Conservation (phyloP, 2,113 vertebrate species). For the Vidua macroura region DNA sequence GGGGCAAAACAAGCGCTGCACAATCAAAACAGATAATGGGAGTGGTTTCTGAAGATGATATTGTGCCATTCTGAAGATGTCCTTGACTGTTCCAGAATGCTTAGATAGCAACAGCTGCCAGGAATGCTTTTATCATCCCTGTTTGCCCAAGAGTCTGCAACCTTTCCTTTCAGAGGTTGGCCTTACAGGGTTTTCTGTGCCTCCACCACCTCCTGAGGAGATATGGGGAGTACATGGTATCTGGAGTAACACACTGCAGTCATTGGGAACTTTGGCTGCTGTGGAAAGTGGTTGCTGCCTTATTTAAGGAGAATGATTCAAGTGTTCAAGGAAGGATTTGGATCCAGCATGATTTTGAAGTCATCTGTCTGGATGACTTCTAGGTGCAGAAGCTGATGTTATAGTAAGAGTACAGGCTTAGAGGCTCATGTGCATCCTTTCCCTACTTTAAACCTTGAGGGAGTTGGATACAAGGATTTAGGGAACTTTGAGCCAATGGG, state of each 20-base stretch:
- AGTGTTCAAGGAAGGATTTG: not conserved
- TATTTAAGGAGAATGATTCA: not conserved
- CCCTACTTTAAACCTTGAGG: not conserved
- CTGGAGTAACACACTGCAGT: not conserved
- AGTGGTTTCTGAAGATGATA: constrained; percentile 37
- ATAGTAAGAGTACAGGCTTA: not conserved
- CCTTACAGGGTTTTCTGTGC: constrained; percentile 1
- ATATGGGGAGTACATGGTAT: constrained; percentile 3
- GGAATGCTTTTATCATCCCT: constrained; percentile 59
- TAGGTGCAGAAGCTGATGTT: not conserved
- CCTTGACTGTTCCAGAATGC: constrained; percentile 52
- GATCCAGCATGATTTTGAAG: not conserved
- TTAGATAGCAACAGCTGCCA: constrained; percentile 30
- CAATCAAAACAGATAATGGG: constrained; percentile 24
- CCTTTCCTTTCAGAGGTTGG: constrained; percentile 39
- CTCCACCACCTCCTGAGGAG: constrained; percentile 3
- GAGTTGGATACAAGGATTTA: not conserved
- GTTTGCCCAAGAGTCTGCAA: constrained; percentile 41
- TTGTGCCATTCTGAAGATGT: constrained; percentile 42
- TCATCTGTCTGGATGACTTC: not conserved
- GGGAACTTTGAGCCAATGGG: not conserved
- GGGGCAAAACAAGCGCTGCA: constrained; percentile 7
- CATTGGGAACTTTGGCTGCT: not conserved
- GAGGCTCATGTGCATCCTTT: not conserved
- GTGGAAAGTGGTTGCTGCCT: not conserved